Evolutionary conservation across 2,113 vertebrate species (phyloP).

Genomic region (Chaetops frenatus): DNA sequence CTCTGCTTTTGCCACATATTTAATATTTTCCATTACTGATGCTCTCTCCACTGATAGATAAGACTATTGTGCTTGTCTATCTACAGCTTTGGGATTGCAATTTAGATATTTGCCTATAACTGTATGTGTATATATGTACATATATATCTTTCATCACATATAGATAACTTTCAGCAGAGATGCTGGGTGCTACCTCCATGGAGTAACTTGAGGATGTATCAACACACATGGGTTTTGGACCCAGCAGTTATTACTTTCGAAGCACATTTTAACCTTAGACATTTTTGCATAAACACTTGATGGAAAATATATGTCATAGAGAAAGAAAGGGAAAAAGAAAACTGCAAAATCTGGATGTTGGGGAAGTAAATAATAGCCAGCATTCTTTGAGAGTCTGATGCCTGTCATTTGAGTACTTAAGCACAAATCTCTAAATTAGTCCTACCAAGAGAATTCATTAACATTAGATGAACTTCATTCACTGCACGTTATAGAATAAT

Average conservation of each 20-base stretch:
- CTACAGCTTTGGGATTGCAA: not conserved
- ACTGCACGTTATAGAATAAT: slow-evolving; percentile 1
- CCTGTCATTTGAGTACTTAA: not conserved
- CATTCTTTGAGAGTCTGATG: not conserved
- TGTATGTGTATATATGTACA: not conserved
- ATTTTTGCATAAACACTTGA: not conserved
- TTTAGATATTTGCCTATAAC: not conserved
- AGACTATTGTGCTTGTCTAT: not conserved
- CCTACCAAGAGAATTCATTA: not conserved
- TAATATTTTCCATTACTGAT: not conserved
- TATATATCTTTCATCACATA: not conserved
- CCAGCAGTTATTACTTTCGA: not conserved
- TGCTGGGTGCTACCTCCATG: not conserved
- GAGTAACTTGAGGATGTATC: not conserved
- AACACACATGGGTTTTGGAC: not conserved
- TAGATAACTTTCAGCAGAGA: not conserved
- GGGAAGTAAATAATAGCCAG: not conserved
- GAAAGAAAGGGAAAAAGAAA: not conserved
- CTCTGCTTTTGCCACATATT: not conserved
- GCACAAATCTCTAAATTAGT: slow-evolving; percentile 11
- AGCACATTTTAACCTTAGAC: not conserved
- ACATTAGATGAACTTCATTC: slow-evolving; percentile 13
- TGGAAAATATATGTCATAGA: not conserved
- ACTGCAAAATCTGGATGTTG: not conserved
- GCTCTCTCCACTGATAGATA: not conserved